Evolutionary conservation across 2,888 invertebrate species (phyloP).

Genomic region (Lacanobia wlatinum): DNA sequence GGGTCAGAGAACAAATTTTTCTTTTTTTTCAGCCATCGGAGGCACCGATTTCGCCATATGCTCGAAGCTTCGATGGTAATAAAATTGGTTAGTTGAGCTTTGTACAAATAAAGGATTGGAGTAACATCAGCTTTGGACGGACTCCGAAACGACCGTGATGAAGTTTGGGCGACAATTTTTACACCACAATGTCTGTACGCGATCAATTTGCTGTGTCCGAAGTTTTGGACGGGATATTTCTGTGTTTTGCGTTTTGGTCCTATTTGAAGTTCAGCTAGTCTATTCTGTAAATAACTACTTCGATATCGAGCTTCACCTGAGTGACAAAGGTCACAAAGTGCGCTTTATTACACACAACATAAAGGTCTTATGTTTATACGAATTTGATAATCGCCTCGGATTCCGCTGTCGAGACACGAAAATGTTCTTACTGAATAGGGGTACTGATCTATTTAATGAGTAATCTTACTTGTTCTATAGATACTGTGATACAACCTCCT

Average conservation of each 20-base stretch:
- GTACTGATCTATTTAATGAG: too few species aligned
- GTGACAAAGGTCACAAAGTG: too few species aligned
- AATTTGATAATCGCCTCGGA: too few species aligned
- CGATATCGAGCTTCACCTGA: too few species aligned
- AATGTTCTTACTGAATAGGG: too few species aligned
- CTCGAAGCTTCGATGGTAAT: constrained; percentile 74
- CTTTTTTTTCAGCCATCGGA: constrained; percentile 72
- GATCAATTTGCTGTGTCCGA: not conserved
- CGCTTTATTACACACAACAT: too few species aligned
- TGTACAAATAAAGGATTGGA: constrained; percentile 55
- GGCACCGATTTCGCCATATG: constrained; percentile 86
- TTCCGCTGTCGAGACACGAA: too few species aligned
- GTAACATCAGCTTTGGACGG: constrained; percentile 40
- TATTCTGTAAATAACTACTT: too few species aligned
- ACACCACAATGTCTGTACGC: constrained; percentile 5
- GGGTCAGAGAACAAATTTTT: constrained; percentile 67
- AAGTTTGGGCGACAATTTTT: constrained; percentile 33
- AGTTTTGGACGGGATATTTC: not conserved
- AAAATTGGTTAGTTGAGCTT: constrained; percentile 71
- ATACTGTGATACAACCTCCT: too few species aligned
- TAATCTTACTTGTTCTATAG: too few species aligned
- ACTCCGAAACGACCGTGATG: constrained; percentile 29
- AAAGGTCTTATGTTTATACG: too few species aligned
- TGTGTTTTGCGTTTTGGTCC: too few species aligned
- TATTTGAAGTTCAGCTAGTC: constrained; percentile 4